Base-by-base conservation (phyloP, 2,888 invertebrate genomes). In the Furcula furcula region DNA sequence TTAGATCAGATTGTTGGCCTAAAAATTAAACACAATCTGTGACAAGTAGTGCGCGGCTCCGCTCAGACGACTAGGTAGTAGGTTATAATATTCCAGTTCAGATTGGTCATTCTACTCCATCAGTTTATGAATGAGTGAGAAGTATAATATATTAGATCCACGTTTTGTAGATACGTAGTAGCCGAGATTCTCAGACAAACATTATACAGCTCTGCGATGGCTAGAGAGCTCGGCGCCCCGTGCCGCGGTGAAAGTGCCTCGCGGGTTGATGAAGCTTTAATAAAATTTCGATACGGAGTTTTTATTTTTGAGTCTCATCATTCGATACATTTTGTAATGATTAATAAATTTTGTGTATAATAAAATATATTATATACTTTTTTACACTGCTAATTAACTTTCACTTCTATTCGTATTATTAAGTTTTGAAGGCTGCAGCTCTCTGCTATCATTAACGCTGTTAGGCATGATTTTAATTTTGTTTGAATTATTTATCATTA, bases 221-320 rank as follows among this genome's bases (percentile, higher is more conserved):
- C 60, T 75, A 74, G 76, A 79, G 74, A 78, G 74, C 75, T 69
- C 75, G 82, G 73, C 73, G 76, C 75, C 65, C 64, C 83, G 86
- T 80, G 86, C 76, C 75, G 65, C 64, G 83, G 86, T 80, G 86
- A 86, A 86, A 86, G 86, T 84, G 79, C 71, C 72, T 63, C 55
- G 65, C 69, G 75, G 69, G 68, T 63, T 69, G 69, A 49, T 48
- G 7, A 26, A 61, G 51, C 50, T 46, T 49, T 36, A 34, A 49
- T 55, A 50, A 60, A 55, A 53, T 53, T 22, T 29, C 48, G 47
- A 52, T 56, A 55, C 40, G 42, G 49, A 41, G 36, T 35, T 50
- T 41, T n/a, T n/a, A n/a, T n/a, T 42, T 46, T 35, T 23, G 5
- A 20, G 15, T 20, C 25, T 32, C 23, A 31, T 34, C 29, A 29